Base-by-base conservation (phyloP, 2,888 invertebrate species). In the Aphidius colemani region DNA sequence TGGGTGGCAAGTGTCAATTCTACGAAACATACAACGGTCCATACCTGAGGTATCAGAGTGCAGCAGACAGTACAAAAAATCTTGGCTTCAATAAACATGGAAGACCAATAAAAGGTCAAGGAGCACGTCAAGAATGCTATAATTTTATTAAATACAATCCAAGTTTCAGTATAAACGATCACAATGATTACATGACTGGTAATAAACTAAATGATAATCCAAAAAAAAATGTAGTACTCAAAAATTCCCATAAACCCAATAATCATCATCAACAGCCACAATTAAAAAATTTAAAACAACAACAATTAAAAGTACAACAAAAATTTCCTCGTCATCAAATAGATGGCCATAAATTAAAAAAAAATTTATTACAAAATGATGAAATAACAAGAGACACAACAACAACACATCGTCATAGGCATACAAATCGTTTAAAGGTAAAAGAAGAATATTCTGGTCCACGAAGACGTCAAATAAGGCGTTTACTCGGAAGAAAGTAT, bases 81-180 rank as follows among this genome's bases (percentile, higher is more conserved):
- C 85, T 89, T 77, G 88, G 88, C 72, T 89, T 89, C 86, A 88
- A 88, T 83, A 84, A 84, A 73, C 82, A 83, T 69, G 89, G 89
- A 61, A 77, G 82, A 72, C 88, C 87, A 75, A 83, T 88, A 74
- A 85, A 76, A 69, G 77, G 77, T 63, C 73, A 73, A 46, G 73
- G 70, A 73, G 84, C 84, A 45, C 82, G 83, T 67, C 85, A 85
- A 81, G 85, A 85, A 77, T 88, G 88, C 80, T 85, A 86, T 82
- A 86, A 86, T 72, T 88, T 89, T 83, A 84, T 88, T 82, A 88
- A 87, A 83, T 84, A 85, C 76, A 86, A 86, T 74, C 85, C 86
- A 78, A 85, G 85, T 77, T 87, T 88, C 84, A 86, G 86, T 80
- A 87, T 89, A 77, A 83, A 83, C 80, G 83, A 84, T 73, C 89